Base-by-base conservation (phyloP, 2,888 invertebrate genomes). In the Dolomedes plantarius region DNA sequence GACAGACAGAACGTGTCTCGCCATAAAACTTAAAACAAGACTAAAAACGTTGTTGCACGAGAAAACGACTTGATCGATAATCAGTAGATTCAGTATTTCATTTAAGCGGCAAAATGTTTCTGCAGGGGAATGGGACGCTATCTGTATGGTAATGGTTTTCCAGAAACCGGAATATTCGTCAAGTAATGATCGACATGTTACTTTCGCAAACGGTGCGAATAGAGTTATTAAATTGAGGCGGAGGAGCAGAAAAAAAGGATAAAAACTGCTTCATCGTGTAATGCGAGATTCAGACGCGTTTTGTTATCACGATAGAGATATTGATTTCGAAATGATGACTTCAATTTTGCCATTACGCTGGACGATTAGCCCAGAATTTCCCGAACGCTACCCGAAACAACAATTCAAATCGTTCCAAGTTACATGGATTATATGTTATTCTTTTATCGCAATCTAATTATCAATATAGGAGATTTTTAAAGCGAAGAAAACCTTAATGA, bases 21-120 rank as follows among this genome's bases (percentile, higher is more conserved):
- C 77, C 64, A 86, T 86, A 78, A 86, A 83, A 86, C 74, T 79
- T 73, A 86, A 79, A 86, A 86, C 78, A 74, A 74, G 64, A 74
- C 72, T 78, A 74, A 78, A 77, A 86, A 79, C 27, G 74, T 73
- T 76, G 62, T 82, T 67, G 46, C 74, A 16, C 7, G 73, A 68
- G 27, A 69, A 78, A 78, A 64, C 32, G 28, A 46, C 36, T 23
- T 41, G 69, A 86, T 86, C 85, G 73, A 79, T 86, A 86, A 78
- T 86, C 74, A 50, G 62, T 56, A 75, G 74, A 79, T 79, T 85
- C 56, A 31, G 75, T 41, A 36, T 62, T 74, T 74, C 71, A 41
- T 32, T 74, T 62, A 64, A 74, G 31, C 31, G 31, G 56, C 56
- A 56, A 16, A 85, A 77, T 83, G 69, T 71, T 65, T 67, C 72